Percentiles rank a stretch among this genome's conserved stretches.
Evolutionary conservation across 2,797 vertebrate species (phyloP).

Genomic region (Pantherophis vulpinus): DNA sequence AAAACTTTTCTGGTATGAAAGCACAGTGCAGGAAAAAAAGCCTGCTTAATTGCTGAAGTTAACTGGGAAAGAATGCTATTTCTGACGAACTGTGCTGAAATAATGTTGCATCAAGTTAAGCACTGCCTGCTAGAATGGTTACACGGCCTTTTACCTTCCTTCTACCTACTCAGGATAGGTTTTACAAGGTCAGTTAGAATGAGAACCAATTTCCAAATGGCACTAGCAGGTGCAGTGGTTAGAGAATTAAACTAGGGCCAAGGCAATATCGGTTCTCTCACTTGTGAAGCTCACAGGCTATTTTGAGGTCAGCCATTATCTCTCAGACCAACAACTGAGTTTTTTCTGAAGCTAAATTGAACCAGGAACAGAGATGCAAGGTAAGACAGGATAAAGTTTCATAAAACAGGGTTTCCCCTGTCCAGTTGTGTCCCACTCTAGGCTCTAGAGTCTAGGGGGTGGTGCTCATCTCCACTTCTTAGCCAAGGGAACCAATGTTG

Average conservation of each 20-base stretch:
- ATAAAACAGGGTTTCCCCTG: not conserved
- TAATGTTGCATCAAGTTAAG: not conserved
- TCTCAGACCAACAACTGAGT: not conserved
- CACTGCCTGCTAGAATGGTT: not conserved
- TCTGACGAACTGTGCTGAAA: not conserved
- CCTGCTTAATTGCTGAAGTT: not conserved
- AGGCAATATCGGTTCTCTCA: not conserved
- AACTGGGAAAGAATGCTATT: not conserved
- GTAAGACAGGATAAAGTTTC: not conserved
- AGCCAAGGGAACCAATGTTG: not conserved
- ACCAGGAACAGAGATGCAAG: not conserved
- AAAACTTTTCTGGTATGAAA: not conserved
- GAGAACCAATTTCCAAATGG: not conserved
- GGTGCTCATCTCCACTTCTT: not conserved
- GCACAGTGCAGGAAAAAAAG: not conserved
- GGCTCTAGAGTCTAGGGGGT: too few species aligned
- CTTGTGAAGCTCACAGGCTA: not conserved
- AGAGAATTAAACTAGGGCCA: not conserved
- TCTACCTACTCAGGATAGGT: not conserved
- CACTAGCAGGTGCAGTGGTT: not conserved
- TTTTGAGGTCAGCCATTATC: not conserved
- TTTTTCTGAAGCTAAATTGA: not conserved
- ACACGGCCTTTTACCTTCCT: not conserved
- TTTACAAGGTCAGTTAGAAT: not conserved
- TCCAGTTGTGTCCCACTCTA: not conserved